Percentiles rank a stretch among this genome's conserved stretches.
Evolutionary conservation across 2,113 vertebrate species (phyloP).

Genomic region (Piliocolobus tephrosceles): DNA sequence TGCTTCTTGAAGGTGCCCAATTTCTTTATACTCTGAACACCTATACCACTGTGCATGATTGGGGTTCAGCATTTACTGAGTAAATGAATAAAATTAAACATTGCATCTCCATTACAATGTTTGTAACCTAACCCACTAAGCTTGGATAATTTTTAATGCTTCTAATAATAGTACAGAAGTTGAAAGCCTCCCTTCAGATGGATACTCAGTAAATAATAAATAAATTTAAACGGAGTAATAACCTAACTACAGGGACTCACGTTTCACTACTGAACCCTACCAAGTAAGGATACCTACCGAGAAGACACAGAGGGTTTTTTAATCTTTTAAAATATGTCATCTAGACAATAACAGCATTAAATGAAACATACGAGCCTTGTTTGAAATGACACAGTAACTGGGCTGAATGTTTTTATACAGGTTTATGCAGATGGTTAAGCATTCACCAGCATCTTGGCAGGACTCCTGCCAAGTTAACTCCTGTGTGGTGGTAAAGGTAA

Average conservation of each 20-base stretch:
- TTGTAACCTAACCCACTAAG: background rate
- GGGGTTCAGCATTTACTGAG: background rate
- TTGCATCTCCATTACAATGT: background rate
- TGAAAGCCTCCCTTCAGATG: background rate
- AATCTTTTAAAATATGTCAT: conserved; percentile 31
- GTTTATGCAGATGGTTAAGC: background rate
- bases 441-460: background rate
- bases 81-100: background rate
- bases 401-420: background rate
- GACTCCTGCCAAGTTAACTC: background rate
- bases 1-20: background rate
- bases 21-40: background rate
- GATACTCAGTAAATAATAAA: conserved; percentile 27
- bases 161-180: background rate
- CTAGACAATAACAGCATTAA: conserved; percentile 37
- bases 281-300: background rate
- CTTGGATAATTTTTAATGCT: background rate
- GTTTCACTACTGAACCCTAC: background rate
- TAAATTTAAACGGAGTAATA: conserved; percentile 31
- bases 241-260: background rate
- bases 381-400: conserved; percentile 13
- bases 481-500: background rate
- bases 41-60: background rate
- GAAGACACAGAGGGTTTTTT: background rate
- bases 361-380: conserved; percentile 53